phyloP scores from a whole-genome alignment of 2,113 vertebrate genomes.

The Plecturocebus donacophilus region DNA sequence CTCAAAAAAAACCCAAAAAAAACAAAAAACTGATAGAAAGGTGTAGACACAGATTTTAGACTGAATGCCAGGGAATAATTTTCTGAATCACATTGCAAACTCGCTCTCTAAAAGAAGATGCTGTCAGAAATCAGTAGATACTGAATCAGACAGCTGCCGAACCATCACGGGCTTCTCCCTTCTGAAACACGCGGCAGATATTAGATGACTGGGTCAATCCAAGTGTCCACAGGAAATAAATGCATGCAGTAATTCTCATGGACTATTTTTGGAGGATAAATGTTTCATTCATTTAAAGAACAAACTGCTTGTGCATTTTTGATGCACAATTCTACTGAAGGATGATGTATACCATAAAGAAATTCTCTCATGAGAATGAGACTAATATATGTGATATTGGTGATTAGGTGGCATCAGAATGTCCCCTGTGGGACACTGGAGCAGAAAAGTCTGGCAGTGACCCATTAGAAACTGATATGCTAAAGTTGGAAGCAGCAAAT shows the following conservation, averaged over 20 bases:
- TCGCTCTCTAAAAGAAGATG: not conserved
- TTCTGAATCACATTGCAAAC: not conserved
- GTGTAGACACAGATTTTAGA: not conserved
- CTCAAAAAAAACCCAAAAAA: no score
- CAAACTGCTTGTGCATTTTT: not conserved
- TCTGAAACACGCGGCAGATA: no score
- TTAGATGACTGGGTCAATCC: not conserved
- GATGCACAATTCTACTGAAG: not conserved
- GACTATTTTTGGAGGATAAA: not conserved
- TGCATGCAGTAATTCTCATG: no score
- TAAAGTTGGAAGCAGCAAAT: not conserved
- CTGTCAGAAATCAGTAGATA: not conserved
- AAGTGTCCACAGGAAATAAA: not conserved
- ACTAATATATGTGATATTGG: not conserved
- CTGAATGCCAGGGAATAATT: not conserved
- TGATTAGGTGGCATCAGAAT: not conserved
- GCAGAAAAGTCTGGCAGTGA: not conserved
- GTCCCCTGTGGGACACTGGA: not conserved
- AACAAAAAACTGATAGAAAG: not conserved
- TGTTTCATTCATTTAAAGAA: no score
- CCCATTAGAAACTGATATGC: not conserved
- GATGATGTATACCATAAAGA: not conserved
- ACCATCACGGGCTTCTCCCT: no score
- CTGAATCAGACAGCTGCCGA: not conserved
- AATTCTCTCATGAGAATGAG: not conserved